Evolutionary conservation across 2,113 vertebrate genomes (phyloP).

Genomic region (Muntiacus muntjak): DNA sequence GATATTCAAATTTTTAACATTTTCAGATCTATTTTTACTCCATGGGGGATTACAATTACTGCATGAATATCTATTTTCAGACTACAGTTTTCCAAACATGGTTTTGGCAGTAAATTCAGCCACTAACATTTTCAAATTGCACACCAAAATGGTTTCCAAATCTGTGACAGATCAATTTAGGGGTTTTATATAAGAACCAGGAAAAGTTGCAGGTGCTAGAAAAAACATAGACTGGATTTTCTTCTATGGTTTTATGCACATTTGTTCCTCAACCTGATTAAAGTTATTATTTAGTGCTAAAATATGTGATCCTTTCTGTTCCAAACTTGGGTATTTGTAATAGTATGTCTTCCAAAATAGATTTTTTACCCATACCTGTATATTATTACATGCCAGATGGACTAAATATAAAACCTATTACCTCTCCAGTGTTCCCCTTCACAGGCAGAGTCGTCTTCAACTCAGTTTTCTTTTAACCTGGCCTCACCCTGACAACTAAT

Average conservation of each 20-base stretch:
- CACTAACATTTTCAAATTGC: conserved; percentile 6
- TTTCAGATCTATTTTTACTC: background rate
- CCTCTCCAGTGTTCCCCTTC: background rate
- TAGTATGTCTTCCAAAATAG: background rate
- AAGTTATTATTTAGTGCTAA: background rate
- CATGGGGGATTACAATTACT: background rate
- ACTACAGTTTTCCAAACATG: background rate
- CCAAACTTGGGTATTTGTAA: background rate
- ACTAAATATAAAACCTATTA: background rate
- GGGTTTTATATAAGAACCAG: background rate
- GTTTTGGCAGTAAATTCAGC: background rate
- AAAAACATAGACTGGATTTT: background rate
- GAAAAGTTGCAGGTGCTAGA: background rate
- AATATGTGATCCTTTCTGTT: background rate
- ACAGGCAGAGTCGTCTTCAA: background rate
- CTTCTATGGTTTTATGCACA: background rate
- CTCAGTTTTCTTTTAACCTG: background rate
- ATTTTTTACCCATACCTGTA: background rate
- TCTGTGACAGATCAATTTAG: background rate
- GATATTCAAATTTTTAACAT: background rate
- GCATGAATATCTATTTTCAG: background rate
- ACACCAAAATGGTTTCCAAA: background rate
- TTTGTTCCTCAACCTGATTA: background rate
- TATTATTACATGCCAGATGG: background rate
- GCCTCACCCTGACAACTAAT: background rate